Evolutionary conservation across 2,888 invertebrate genomes (phyloP).

Genomic region (Tenthredo notha): DNA sequence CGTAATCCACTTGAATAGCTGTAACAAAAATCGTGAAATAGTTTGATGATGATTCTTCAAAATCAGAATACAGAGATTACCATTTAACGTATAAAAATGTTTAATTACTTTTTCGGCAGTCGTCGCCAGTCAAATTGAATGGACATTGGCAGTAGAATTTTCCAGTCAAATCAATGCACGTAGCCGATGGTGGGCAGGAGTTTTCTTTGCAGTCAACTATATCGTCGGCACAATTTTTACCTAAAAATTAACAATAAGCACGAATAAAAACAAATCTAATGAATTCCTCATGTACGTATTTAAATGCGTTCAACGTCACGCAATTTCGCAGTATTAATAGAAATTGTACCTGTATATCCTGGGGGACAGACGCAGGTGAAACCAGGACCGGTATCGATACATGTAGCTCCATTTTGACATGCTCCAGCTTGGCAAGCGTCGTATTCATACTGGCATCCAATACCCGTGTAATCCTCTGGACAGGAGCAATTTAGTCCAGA

Average conservation of each 20-base stretch:
- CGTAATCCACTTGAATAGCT: constrained; percentile 99
- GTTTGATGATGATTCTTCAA: constrained; percentile 43
- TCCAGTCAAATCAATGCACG: constrained; percentile 94
- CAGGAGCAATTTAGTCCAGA: constrained; percentile 97
- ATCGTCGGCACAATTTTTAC: constrained; percentile 94
- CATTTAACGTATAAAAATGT: neutral
- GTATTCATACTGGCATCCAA: constrained; percentile 96
- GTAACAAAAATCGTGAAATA: constrained; percentile 69
- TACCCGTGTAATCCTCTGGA: constrained; percentile 90
- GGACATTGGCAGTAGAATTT: constrained; percentile 98
- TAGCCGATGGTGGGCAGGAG: constrained; percentile 96
- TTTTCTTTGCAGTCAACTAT: constrained; percentile 95
- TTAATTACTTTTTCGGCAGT: constrained; percentile 92
- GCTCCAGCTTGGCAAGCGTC: constrained; percentile 94
- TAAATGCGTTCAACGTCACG: constrained; percentile 20
- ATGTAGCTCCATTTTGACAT: constrained; percentile 96
- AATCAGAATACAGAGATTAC: neutral
- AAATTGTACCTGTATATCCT: constrained; percentile 82
- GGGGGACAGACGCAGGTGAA: constrained; percentile 93
- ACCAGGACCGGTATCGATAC: constrained; percentile 91
- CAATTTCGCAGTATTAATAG: constrained; percentile 71
- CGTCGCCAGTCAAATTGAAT: constrained; percentile 97
- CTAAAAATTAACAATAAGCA: constrained; percentile 73
- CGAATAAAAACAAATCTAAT: constrained; percentile 30
- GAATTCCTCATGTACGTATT: constrained; percentile 47